Base-by-base conservation (phyloP, 2,113 vertebrate species). In the Cinclus cinclus region DNA sequence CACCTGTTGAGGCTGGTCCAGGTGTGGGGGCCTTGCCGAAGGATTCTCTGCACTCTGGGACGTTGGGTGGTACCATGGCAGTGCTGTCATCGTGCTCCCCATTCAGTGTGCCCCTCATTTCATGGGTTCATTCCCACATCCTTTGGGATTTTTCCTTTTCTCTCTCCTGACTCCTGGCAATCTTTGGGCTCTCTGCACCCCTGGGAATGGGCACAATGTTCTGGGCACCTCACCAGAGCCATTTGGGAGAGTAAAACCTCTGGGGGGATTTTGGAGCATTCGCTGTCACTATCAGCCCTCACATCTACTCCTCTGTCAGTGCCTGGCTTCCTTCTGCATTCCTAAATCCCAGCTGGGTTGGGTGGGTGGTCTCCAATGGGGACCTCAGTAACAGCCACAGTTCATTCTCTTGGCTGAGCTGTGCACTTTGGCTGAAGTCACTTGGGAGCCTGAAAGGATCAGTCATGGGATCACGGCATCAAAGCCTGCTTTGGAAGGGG, bases 1-100 rank as follows among this genome's bases (percentile, higher is more conserved):
- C 42, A 42, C 42, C 42, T 42, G 35, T 37, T 37, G 35, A 37
- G 35, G 7, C 35, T 37, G 35, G 35, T 23, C 21, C 28, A 9
- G 23, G 27, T 0, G 0, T 25, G 37, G 27, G 31, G 21, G 15
- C 15, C 31, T 12, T 37, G 31, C 50, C 55, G 0, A 30, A 24
- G 30, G 44, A 25, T 17, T 17, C 9, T 37, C 1, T 5, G 4
- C 22, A 3, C 7, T 9, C 47, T 11, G 35, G 37, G 20, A 7
- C 1, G 2, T 46, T 35, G 19, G 46, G 30, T 53, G 68, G 25
- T 20, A 2, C n/a, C 1, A 7, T 17, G 15, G 15, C 21, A 2
- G 19, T 11, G 4, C 50, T 53, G 62, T 21, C 37, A 12, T 2
- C 4, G 5, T 17, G 35, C 53, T 39, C 53, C 47, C 47, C 24